Percentiles rank a stretch among this genome's conserved stretches.
Conservation (phyloP, 2,888 invertebrate species). For the Rhodophaea formosa region DNA sequence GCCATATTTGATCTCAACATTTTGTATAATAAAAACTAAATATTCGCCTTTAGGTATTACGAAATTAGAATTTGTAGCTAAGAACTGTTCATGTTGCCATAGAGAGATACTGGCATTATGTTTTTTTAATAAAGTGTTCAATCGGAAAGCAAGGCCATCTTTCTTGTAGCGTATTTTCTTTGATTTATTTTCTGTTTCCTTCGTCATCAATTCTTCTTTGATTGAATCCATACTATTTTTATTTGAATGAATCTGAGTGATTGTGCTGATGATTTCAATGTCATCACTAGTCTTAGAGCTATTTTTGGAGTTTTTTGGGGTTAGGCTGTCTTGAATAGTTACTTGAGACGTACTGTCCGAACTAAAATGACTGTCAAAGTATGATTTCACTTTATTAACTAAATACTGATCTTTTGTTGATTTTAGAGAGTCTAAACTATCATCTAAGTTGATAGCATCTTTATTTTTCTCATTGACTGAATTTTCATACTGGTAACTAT, state of each 20-base stretch:
- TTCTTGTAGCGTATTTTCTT: constrained; percentile 69
- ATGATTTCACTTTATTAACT: constrained; percentile 52
- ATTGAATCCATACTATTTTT: constrained; percentile 28
- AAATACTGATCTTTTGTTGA: constrained; percentile 32
- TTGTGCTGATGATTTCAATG: constrained; percentile 49
- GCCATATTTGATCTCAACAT: constrained; percentile 54
- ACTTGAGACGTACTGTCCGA: constrained; percentile 53
- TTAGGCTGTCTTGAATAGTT: constrained; percentile 56
- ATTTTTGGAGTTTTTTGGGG: constrained; percentile 39
- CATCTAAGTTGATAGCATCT: constrained; percentile 2
- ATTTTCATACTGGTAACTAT: background rate
- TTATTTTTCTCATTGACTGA: background rate
- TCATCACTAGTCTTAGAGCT: constrained; percentile 51
- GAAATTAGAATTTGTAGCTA: constrained; percentile 68
- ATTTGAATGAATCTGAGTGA: constrained; percentile 36
- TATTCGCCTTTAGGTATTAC: constrained; percentile 58
- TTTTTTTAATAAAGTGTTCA: constrained; percentile 67
- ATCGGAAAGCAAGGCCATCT: constrained; percentile 65
- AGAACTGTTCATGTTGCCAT: constrained; percentile 79
- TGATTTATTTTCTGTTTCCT: constrained; percentile 30
- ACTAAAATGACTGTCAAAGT: constrained; percentile 60
- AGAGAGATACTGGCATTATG: constrained; percentile 67
- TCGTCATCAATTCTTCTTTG: constrained; percentile 21
- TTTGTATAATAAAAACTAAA: constrained; percentile 50
- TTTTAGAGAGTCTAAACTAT: constrained; percentile 22